Percentiles rank a stretch among this genome's conserved stretches.
phyloP scores from a whole-genome alignment of 92 coral and sea anemone species.

The Porites lobata region DNA sequence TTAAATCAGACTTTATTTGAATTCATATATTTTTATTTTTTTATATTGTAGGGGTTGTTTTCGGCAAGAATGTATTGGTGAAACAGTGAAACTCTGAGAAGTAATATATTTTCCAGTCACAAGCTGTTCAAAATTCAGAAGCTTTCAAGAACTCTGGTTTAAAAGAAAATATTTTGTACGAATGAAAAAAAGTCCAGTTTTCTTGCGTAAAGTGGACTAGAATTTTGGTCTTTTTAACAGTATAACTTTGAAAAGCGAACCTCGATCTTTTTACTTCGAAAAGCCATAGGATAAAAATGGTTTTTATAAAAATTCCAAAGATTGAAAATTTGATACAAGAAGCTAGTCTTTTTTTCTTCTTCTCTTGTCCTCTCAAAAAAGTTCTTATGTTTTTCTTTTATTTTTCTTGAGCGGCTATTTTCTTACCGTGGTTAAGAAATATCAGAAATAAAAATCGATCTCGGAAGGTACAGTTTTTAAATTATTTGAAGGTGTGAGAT shows the following conservation, averaged over 20 bases:
- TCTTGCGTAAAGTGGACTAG: not conserved
- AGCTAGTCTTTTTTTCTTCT: not conserved
- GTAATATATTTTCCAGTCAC: not conserved
- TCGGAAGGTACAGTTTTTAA: constrained; percentile 35
- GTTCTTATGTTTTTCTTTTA: constrained; percentile 27
- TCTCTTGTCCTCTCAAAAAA: not conserved
- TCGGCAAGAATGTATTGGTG: constrained; percentile 2
- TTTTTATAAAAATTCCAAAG: not conserved
- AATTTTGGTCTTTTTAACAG: not conserved
- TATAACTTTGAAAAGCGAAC: not conserved
- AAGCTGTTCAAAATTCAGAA: not conserved
- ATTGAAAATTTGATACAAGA: not conserved
- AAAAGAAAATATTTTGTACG: constrained; percentile 3
- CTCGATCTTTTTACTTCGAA: not conserved
- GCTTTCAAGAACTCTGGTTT: constrained; percentile 3
- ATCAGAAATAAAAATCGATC: not conserved
- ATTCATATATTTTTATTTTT: not conserved
- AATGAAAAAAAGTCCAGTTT: not conserved
- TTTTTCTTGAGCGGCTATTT: constrained; percentile 42
- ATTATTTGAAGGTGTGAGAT: constrained; percentile 44
- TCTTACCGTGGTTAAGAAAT: constrained; percentile 23
- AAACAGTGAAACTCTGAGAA: not conserved
- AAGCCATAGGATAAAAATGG: not conserved
- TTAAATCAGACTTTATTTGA: too few species aligned
- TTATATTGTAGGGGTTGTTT: not conserved